Base-by-base conservation (phyloP, 2,797 vertebrate genomes). In the Sebastes wilsoni region DNA sequence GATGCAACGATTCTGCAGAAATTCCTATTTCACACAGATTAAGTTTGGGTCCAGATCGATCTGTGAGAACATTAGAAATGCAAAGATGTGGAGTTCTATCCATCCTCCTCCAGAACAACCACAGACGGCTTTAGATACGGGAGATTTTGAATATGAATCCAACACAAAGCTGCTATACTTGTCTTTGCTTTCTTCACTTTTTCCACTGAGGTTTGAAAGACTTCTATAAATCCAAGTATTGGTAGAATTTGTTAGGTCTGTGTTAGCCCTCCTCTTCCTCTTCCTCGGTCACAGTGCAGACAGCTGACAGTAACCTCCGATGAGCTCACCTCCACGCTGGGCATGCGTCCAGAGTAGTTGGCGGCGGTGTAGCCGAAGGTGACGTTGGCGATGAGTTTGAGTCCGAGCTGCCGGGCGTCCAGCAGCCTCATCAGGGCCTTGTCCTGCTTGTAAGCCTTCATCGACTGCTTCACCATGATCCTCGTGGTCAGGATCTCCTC, bases 321-420 rank as follows among this genome's bases (percentile, higher is more conserved):
- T 12, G 6, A 25, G 60, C 88, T 87, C 23, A 96, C 98, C 97
- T 99, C 98, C 87, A 97, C 95, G 30, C 96, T 96, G 61, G 98
- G 98, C 98, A 99, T 99, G 88, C 98, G 96, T 77, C 98, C 98
- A 36, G 98, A 99, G 94, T 97, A 99, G 94, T 90, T 97, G 89
- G 98, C 98, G 70, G 97, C 90, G 9, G 98, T 96, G 92, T 99
- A 99, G 69, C 98, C 98, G 76, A 96, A 99, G 27, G 98, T 99
- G 89, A 99, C 97, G 81, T 99, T 99, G 87, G 98, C 96, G 72
- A 99, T 99, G 81, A 97, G 97, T 83, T 99, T 99, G 67, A 99
- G 97, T 80, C 98, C 98, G 12, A 99, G 92, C 94, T 99, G 98
- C 36, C 98, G 96, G 61, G 98, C 98, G n/a, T 98, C 89, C 49